Evolutionary conservation across 2,888 invertebrate species (phyloP).

Genomic region (Hemithea aestivaria): DNA sequence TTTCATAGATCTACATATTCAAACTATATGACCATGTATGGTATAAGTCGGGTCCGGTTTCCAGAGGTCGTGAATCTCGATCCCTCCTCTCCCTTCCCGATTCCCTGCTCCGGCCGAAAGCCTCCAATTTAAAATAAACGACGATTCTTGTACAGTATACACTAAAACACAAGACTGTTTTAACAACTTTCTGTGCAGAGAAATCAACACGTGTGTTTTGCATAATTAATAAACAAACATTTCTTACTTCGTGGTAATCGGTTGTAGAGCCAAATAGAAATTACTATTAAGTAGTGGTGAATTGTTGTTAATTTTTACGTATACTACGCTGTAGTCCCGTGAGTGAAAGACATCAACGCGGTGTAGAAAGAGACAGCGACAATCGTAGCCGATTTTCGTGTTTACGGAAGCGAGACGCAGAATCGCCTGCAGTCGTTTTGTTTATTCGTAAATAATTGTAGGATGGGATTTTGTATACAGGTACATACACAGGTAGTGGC

Average conservation of each 20-base stretch:
- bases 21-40: conserved; percentile 33
- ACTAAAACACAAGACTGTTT: conserved; percentile 16
- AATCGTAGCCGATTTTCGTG: conserved; percentile 36
- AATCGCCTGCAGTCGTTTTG: conserved; percentile 50
- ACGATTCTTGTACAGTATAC: conserved; percentile 40
- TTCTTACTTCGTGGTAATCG: neutral
- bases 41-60: conserved; percentile 51
- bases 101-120: conserved; percentile 32
- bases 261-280: neutral
- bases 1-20: no score
- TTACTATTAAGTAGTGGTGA: neutral
- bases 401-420: conserved; percentile 57
- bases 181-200: conserved; percentile 4
- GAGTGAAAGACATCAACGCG: conserved; percentile 75
- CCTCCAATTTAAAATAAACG: conserved; percentile 60
- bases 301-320: conserved; percentile 31
- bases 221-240: conserved; percentile 12
- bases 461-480: conserved; percentile 67
- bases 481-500: conserved; percentile 60
- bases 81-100: conserved; percentile 54
- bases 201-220: conserved; percentile 13
- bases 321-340: conserved; percentile 45
- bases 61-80: conserved; percentile 53
- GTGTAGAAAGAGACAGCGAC: conserved; percentile 46
- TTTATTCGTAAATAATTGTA: conserved; percentile 57